These are phyloP conservation scores for Zosterops pallidus DNA, from an alignment of 2,113 vertebrate species.

Conservation along the genomic window DNA sequence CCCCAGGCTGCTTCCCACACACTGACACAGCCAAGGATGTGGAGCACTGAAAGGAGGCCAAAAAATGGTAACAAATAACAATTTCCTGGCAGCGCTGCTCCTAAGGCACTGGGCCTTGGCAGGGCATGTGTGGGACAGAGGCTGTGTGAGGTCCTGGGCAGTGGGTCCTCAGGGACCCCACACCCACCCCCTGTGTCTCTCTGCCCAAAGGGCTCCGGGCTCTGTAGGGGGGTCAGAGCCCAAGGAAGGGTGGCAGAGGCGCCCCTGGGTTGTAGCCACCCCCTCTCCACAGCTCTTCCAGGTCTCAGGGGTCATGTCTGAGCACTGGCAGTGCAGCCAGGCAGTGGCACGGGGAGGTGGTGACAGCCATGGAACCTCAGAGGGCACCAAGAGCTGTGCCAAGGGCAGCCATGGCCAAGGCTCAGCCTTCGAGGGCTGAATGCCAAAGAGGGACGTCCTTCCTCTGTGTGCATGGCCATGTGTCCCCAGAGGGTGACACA, in stretches of 20 bases:
- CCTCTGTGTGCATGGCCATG: background rate
- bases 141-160: background rate
- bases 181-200: background rate
- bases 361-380: background rate
- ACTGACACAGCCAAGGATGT: background rate
- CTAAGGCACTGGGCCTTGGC: no score
- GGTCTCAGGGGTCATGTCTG: background rate
- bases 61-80: no score
- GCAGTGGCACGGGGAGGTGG: background rate
- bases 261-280: background rate
- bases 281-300: background rate
- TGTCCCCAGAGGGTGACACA: background rate
- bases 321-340: background rate
- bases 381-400: background rate
- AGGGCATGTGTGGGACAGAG: background rate
- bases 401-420: background rate
- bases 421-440: background rate
- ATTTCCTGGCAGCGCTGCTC: background rate
- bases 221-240: background rate
- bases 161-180: fast-evolving
- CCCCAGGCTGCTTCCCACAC: fast-evolving
- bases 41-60: background rate
- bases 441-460: background rate
- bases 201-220: background rate
- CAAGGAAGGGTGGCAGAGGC: background rate